Base-by-base conservation (phyloP, 2,888 invertebrate genomes). In the Bhutanitis thaidina region DNA sequence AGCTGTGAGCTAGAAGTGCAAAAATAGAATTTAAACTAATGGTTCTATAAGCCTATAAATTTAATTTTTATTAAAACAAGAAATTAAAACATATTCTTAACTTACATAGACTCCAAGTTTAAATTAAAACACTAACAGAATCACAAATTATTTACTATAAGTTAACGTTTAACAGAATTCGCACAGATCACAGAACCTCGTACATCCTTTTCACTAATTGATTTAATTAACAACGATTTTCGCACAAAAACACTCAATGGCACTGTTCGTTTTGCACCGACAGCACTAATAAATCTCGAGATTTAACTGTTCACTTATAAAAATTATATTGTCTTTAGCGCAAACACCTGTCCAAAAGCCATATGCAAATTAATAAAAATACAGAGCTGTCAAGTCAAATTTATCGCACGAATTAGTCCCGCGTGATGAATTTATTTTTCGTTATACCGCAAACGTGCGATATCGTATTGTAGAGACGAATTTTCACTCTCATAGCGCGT, bases 401-500 rank as follows among this genome's bases (percentile, higher is more conserved):
- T 12, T 32, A 12, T 32, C 32, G 13, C 32, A 12, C 32, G 10
- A 13, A 32, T 32, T n/a, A 9, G 13, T 12, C 12, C n/a, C 32
- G 16, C 10, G 3, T 0, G n/a, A 14, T n/a, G 12, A 25, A 41
- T 27, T 20, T 20, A 36, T 43, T 29, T 37, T 40, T 48, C 40
- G 40, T 13, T 36, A 7, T 40, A 30, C 41, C 53, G 56, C 49
- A 45, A 46, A 27, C 49, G 53, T 40, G 53, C 5, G 49, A 29
- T 45, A 53, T 37, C 43, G 49, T 35, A 37, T 13, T 43, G 38
- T 43, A 34, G 46, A 47, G 10, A 35, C 7, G 20, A 45, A 45
- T 49, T 46, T 56, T 43, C 32, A 30, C 29, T 20, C 30, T 15
- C 14, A 29, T 53, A 53, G 53, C 54, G 61, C 74, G 65, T 62